These are phyloP conservation scores for Umimayanthus chanpuru DNA, from an alignment of 92 coral and sea anemone genomes.

Conservation along the genomic window DNA sequence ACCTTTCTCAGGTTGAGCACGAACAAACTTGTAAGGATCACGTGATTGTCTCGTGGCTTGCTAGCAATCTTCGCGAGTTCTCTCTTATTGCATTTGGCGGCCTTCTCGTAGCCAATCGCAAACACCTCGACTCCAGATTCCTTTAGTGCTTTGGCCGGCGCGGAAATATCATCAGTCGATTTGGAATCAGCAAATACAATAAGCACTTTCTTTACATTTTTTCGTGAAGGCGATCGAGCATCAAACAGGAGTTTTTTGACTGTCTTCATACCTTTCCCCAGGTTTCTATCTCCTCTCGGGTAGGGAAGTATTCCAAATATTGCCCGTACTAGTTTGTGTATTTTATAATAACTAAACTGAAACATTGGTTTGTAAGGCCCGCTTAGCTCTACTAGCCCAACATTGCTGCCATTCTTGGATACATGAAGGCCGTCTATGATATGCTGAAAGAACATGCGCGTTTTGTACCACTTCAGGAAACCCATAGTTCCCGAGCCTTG, in stretches of 20 bases:
- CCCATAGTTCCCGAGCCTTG: conserved; percentile 48
- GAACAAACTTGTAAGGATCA: conserved; percentile 26
- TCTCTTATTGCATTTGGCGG: conserved; percentile 17
- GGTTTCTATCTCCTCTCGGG: conserved; percentile 44
- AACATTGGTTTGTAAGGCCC: conserved; percentile 22
- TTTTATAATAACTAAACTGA: conserved; percentile 21
- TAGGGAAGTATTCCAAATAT: conserved; percentile 40
- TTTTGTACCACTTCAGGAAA: conserved; percentile 44
- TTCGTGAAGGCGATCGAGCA: conserved; percentile 27
- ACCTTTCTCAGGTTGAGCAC: conserved; percentile 14
- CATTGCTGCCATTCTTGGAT: conserved; percentile 29
- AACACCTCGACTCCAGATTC: conserved; percentile 63
- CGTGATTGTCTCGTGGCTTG: not conserved
- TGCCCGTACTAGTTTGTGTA: conserved; percentile 21
- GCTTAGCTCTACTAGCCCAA: conserved; percentile 30
- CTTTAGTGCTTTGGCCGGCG: conserved; percentile 63
- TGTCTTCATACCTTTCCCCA: conserved; percentile 16
- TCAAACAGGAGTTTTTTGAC: conserved; percentile 33
- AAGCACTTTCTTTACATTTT: conserved; percentile 45
- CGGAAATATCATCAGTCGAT: conserved; percentile 55
- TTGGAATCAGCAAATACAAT: conserved; percentile 68
- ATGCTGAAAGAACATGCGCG: conserved; percentile 44
- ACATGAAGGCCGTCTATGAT: conserved; percentile 41
- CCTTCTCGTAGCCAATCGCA: conserved; percentile 64
- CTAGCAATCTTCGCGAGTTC: conserved; percentile 18